Evolutionary conservation across 2,113 vertebrate genomes (phyloP), one percentile per base, ranked within the genome.

Genomic region (Triplophysa tibetana): DNA sequence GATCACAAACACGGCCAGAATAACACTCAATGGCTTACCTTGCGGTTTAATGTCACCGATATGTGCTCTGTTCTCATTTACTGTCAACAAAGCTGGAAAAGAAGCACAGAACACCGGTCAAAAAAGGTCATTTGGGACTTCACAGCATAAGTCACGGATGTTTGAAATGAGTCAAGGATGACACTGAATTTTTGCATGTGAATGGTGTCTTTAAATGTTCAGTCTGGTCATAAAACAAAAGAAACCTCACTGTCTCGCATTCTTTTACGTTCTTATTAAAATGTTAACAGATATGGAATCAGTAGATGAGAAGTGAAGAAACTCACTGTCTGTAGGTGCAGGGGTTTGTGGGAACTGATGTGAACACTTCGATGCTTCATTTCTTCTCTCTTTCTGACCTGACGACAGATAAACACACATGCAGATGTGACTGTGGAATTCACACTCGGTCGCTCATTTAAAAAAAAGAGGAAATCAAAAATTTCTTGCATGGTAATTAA

Each of bases 11-110:
- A 17, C 14, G 2, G 12, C 17, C 13, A 5, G 13, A 52, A 52
- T 14, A n/a, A 54, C 6, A 24, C n/a, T 13, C 16, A 33, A 4
- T 13, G 56, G 13, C 60, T 73, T 74, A 74, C 70, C 29, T 45
- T 68, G 48, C 24, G 24, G 41, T n/a, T 81, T 82, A 80, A 17
- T 61, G 54, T 11, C 54, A 17, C 29, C 14, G 21, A 21, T 21
- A 8, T 68, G 38, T 10, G 24, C 8, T 12, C 11, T 62, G 16
- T 17, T 33, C 19, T 79, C 66, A 3, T 29, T 50, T 24, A 69
- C 54, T 16, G n/a, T 74, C 54, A 43, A 8, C 41, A 74, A 56
- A 26, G 24, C 56, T 33, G 68, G 4, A 11, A 64, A 63, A 33
- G 41, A 74, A 72, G 64, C 19, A n/a, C 8, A 17, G 6, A 21